Conservation (phyloP, 2,888 invertebrate species). For the Coecobrya sp. region DNA sequence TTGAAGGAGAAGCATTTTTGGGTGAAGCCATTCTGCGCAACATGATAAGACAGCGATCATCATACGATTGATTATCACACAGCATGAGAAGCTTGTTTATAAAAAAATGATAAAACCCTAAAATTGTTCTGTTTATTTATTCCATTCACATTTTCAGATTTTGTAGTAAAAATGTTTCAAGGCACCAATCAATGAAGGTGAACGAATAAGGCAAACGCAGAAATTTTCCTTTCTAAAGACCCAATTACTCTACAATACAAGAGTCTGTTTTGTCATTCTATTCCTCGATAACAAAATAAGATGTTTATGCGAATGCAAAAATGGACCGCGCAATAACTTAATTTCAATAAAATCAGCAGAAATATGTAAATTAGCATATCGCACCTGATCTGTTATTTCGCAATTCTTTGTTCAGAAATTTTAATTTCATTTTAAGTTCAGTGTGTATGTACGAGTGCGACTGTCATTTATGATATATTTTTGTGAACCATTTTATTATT, state of each 20-base stretch:
- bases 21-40: slow-evolving; percentile 16
- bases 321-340: background rate
- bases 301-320: no score
- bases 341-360: slow-evolving; percentile 3
- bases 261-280: background rate
- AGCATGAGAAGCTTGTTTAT: slow-evolving; percentile 8
- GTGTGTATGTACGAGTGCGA: background rate
- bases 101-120: background rate
- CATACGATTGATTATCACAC: slow-evolving; percentile 36
- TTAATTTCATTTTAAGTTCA: background rate
- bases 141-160: slow-evolving; percentile 1
- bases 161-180: background rate
- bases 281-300: no score
- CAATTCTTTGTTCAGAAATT: background rate
- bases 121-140: slow-evolving; percentile 27
- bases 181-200: background rate
- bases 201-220: background rate
- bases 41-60: slow-evolving; percentile 36
- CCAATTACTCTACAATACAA: background rate
- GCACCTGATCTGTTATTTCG: slow-evolving; percentile 14
- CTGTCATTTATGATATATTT: background rate
- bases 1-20: slow-evolving; percentile 32
- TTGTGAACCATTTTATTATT: background rate
- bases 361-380: slow-evolving; percentile 3
- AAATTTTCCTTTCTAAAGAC: slow-evolving; percentile 9